Percentiles rank a stretch among this genome's conserved stretches.
Evolutionary conservation across 2,888 invertebrate species (phyloP).

Genomic region (Temnothorax unifasciatus): DNA sequence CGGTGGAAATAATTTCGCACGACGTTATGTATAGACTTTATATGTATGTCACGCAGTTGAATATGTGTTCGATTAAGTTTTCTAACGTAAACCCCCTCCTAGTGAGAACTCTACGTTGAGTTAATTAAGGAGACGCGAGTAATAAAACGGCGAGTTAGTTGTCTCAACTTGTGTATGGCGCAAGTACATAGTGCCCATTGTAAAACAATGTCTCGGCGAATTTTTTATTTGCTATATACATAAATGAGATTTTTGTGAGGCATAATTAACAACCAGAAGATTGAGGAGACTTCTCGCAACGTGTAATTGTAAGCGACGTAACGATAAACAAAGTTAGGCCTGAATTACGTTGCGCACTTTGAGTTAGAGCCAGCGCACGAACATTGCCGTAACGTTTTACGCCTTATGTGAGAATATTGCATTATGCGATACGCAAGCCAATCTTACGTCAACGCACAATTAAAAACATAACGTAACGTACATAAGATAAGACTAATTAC

Average conservation of each 20-base stretch:
- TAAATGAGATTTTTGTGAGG: background rate
- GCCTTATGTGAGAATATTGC: too few species aligned
- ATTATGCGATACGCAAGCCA: too few species aligned
- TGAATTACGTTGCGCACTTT: constrained; percentile 68
- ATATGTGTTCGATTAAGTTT: constrained; percentile 65
- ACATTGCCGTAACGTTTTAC: too few species aligned
- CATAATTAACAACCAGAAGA: background rate
- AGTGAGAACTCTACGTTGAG: constrained; percentile 42
- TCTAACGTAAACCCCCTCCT: constrained; percentile 58
- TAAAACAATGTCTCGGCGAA: background rate
- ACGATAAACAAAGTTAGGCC: constrained; percentile 78
- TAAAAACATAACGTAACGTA: too few species aligned
- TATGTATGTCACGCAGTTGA: constrained; percentile 58
- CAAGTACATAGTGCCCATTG: background rate
- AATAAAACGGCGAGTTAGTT: constrained; percentile 19
- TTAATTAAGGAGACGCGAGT: constrained; percentile 40
- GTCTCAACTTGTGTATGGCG: background rate
- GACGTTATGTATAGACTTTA: constrained; percentile 53
- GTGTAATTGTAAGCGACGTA: constrained; percentile 66
- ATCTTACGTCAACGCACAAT: too few species aligned
- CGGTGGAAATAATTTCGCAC: constrained; percentile 25
- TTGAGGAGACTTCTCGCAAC: constrained; percentile 17
- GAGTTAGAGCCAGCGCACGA: too few species aligned
- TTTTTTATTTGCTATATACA: background rate
- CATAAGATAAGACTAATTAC: too few species aligned